These are phyloP conservation scores for Lamprotornis superbus DNA, from an alignment of 2,113 vertebrate species.

Conservation along the genomic window DNA sequence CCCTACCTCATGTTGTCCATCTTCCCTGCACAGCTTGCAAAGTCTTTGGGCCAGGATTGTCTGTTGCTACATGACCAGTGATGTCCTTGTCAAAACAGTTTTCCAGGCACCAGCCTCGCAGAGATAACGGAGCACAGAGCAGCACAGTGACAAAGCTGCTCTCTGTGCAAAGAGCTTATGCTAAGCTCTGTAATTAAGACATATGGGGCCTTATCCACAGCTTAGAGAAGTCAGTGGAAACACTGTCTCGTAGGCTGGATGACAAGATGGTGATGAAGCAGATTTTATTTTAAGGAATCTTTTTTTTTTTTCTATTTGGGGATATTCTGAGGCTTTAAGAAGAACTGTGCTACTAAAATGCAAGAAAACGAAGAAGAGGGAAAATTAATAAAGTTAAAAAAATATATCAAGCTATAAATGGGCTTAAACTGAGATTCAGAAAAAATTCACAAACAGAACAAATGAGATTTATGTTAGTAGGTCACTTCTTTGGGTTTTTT, in stretches of 20 bases:
- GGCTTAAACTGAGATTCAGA: neutral
- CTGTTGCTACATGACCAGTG: neutral
- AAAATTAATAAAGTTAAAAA: neutral
- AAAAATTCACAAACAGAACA: neutral
- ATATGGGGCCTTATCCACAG: slow-evolving; percentile 42
- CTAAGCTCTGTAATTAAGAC: slow-evolving; percentile 51
- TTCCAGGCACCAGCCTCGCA: neutral
- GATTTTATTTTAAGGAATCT: slow-evolving; percentile 51
- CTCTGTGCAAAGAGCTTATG: slow-evolving; percentile 37
- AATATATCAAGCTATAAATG: neutral
- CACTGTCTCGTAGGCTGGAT: neutral
- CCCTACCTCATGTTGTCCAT: neutral
- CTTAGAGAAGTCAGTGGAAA: slow-evolving; percentile 44
- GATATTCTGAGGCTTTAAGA: neutral
- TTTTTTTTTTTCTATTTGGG: neutral
- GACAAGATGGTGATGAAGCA: slow-evolving; percentile 50
- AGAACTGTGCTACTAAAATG: neutral
- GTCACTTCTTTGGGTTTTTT: neutral
- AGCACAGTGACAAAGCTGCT: slow-evolving; percentile 9
- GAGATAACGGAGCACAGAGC: neutral
- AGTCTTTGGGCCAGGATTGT: neutral
- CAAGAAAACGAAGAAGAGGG: neutral
- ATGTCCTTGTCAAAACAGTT: neutral
- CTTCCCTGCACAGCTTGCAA: neutral
- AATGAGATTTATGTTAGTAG: neutral